These are phyloP conservation scores for Alloscopus bannaensis DNA, from an alignment of 2,888 invertebrate species.

Conservation along the genomic window DNA sequence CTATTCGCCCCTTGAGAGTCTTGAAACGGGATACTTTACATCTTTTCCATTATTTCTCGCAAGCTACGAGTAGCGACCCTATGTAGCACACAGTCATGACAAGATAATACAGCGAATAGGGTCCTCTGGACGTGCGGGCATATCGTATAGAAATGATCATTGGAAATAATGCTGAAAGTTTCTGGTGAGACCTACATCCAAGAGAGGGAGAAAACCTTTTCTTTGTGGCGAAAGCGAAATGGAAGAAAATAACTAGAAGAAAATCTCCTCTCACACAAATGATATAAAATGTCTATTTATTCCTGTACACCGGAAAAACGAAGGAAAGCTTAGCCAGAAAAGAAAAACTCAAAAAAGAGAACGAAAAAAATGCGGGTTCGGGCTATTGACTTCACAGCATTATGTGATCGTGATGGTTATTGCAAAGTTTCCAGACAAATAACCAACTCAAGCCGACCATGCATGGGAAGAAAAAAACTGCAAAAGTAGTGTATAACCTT, in stretches of 20 bases:
- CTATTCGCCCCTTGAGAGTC: constrained; percentile 67
- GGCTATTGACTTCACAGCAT: constrained; percentile 43
- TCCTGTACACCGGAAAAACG: background rate
- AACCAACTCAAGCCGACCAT: constrained; percentile 9
- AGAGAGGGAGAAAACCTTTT: background rate
- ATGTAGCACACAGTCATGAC: constrained; percentile 15
- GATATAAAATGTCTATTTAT: constrained; percentile 29
- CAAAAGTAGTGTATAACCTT: no score
- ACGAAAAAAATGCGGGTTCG: background rate
- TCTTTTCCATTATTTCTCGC: constrained; percentile 56
- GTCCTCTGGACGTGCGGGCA: no score
- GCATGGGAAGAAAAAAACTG: background rate
- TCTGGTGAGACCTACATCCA: background rate
- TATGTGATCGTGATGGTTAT: constrained; percentile 55
- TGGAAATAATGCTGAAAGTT: constrained; percentile 54
- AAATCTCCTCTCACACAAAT: constrained; percentile 36
- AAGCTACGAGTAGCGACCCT: constrained; percentile 22
- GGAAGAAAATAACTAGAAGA: constrained; percentile 20
- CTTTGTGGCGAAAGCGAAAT: background rate
- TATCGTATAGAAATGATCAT: constrained; percentile 28
- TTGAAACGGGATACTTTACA: constrained; percentile 65
- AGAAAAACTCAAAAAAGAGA: constrained; percentile 8
- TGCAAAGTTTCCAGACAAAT: constrained; percentile 51
- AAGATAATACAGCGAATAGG: constrained; percentile 16
- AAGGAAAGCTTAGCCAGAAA: background rate